Base-by-base conservation (phyloP, 2,888 invertebrate species). In the Serripes groenlandicus region DNA sequence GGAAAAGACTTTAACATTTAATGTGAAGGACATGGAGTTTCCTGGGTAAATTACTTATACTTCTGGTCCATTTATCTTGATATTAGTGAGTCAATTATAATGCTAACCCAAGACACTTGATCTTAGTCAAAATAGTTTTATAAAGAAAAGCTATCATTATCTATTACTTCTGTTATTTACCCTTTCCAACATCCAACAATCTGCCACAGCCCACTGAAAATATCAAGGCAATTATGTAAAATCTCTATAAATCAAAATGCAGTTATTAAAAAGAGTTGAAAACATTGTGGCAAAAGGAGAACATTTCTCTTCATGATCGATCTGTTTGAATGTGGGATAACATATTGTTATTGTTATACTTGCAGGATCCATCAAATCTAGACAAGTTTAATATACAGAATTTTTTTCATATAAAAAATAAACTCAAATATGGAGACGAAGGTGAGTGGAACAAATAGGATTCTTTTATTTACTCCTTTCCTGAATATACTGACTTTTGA, bases 391-490 rank as follows among this genome's bases (percentile, higher is more conserved):
- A 99, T 95, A 97, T 99, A 87, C 97, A 98, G 0, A 96, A 96
- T 32, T 99, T 99, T 94, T 97, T 98, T 96, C 98, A 99, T 95
- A 96, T 99, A 26, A 98, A 98, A 92, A 97, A 99, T 92, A 98
- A 98, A 94, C 95, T 99, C 75, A 96, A 97, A 92, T 96, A 99
- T 9, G 96, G 97, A 93, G 97, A 97, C 85, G 98, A 98, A 96
- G 97, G 95, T 95, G 89, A 85, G 35, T 49, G 49, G 49, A 49
- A 49, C 49, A 49, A 21, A 42, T n/a, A n/a, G n/a, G n/a, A n/a
- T n/a, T n/a, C n/a, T n/a, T n/a, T n/a, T n/a, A n/a, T n/a, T n/a
- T n/a, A n/a, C n/a, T n/a, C n/a, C n/a, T n/a, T n/a, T n/a, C n/a
- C n/a, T n/a, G n/a, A n/a, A n/a, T n/a, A n/a, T n/a, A n/a, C n/a